Evolutionary conservation across 2,888 invertebrate genomes (phyloP).

Genomic region (Pediacus dermestoides): DNA sequence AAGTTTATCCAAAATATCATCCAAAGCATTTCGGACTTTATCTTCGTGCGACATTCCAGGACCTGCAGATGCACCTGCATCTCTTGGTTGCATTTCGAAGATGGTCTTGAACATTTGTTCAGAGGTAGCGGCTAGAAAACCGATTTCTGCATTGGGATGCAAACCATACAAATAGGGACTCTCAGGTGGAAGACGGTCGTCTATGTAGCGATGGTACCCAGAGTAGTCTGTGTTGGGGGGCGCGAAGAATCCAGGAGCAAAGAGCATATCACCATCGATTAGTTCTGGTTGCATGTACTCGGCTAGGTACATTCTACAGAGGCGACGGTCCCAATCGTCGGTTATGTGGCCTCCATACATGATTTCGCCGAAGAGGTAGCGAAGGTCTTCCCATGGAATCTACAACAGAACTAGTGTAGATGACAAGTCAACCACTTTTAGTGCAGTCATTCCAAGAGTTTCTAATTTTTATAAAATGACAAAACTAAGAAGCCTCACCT

Average conservation of each 20-base stretch:
- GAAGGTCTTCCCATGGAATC: conserved; percentile 89
- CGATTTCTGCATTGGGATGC: conserved; percentile 94
- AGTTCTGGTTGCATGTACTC: conserved; percentile 87
- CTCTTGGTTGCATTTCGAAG: conserved; percentile 87
- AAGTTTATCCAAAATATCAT: conserved; percentile 84
- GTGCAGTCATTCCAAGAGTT: background rate
- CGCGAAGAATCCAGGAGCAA: conserved; percentile 80
- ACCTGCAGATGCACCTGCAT: conserved; percentile 68
- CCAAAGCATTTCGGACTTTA: conserved; percentile 71
- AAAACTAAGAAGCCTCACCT: conserved; percentile 51
- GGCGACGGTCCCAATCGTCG: conserved; percentile 89
- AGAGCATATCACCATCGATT: conserved; percentile 78
- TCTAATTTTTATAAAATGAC: no score
- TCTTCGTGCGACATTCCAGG: conserved; percentile 77
- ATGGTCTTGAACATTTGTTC: conserved; percentile 80
- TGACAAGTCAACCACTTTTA: conserved; percentile 5
- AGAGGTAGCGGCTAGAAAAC: conserved; percentile 82
- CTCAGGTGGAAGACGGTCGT: conserved; percentile 80
- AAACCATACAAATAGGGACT: conserved; percentile 88
- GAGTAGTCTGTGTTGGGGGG: conserved; percentile 86
- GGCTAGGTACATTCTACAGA: conserved; percentile 80
- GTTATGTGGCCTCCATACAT: conserved; percentile 98
- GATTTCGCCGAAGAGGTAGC: conserved; percentile 93
- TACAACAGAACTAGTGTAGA: no score
- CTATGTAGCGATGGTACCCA: conserved; percentile 85